Conservation (phyloP, 2,113 vertebrate genomes). For the Odontesthes bonariensis region DNA sequence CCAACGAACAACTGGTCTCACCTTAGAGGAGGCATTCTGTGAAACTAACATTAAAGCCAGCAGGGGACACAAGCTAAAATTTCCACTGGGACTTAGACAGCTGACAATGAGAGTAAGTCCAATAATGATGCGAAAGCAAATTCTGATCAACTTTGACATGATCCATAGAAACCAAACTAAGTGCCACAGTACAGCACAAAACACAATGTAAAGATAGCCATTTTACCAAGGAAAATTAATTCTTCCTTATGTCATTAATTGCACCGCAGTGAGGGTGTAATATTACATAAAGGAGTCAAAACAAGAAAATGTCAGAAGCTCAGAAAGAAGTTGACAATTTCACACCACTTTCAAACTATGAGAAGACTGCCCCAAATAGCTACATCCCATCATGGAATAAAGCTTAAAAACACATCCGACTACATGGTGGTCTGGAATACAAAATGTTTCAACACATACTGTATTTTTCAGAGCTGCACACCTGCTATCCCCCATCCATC, state of each 20-base stretch:
- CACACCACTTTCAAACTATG: not conserved
- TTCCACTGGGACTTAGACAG: slow-evolving; percentile 23
- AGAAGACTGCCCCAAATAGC: not conserved
- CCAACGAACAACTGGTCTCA: slow-evolving; percentile 18
- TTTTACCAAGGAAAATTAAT: slow-evolving; percentile 6
- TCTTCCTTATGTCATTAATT: not conserved
- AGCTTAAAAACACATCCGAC: not conserved
- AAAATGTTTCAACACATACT: not conserved
- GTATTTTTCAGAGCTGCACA: slow-evolving; percentile 28
- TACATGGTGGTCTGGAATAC: not conserved
- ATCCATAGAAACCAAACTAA: not conserved
- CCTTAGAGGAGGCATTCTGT: slow-evolving; percentile 17
- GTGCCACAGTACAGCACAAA: not conserved
- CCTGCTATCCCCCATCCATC: slow-evolving; percentile 54
- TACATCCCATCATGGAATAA: not conserved
- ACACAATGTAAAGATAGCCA: not conserved
- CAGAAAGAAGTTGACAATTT: not conserved
- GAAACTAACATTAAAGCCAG: slow-evolving; percentile 3
- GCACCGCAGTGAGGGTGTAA: not conserved
- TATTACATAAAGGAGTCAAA: too few relatives aligned
- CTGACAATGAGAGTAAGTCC: slow-evolving; percentile 41
- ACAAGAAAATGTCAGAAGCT: not conserved
- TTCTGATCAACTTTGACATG: slow-evolving; percentile 5
- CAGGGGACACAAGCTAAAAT: not conserved
- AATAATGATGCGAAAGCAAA: slow-evolving; percentile 21